Evolutionary conservation across 2,888 invertebrate species (phyloP), one percentile per base, ranked within the genome.

Genomic region (Ochropleura plecta): DNA sequence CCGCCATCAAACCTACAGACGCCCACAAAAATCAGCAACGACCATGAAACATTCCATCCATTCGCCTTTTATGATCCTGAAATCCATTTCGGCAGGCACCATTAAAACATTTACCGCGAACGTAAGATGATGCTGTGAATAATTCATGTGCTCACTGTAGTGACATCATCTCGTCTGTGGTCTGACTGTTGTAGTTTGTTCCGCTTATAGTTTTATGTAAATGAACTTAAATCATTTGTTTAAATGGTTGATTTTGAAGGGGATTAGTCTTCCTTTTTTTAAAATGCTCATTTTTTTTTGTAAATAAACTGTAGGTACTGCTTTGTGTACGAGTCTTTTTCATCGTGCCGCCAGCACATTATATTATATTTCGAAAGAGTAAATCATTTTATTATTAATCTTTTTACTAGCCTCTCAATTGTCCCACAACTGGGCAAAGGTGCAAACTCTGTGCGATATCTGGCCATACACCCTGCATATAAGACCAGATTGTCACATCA

Each of bases 31-130:
- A 83, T 73, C 73, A 49, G 70, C 55, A 18, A 68, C 64, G 46
- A 71, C 82, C 73, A 57, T 83, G 66, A 81, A 72, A 76, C 20
- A 66, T 16, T 59, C 64, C 20, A 66, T 12, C 60, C 64, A 76
- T 70, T 79, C 44, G 55, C 51, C 70, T 70, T 86, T 85, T 78
- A 85, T 71, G 72, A 73, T 73, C 51, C 70, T 75, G 55, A 76
- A 82, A 82, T 76, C 72, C 68, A 82, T 82, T 76, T 67, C 63
- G 64, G 53, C n/a, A 51, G 67, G 72, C 63, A 71, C 76, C 78
- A 86, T 85, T 85, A 86, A 81, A 79, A 86, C 73, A 78, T 84
- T 83, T 79, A 78, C 68, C 77, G 53, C 49, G 62, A 69, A 70
- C 76, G 72, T 76, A 79, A 72, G 65, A 79, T 73, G 69, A 63